These are phyloP conservation scores for Crypturellus undulatus DNA, from an alignment of 2,113 vertebrate species.

Conservation along the genomic window DNA sequence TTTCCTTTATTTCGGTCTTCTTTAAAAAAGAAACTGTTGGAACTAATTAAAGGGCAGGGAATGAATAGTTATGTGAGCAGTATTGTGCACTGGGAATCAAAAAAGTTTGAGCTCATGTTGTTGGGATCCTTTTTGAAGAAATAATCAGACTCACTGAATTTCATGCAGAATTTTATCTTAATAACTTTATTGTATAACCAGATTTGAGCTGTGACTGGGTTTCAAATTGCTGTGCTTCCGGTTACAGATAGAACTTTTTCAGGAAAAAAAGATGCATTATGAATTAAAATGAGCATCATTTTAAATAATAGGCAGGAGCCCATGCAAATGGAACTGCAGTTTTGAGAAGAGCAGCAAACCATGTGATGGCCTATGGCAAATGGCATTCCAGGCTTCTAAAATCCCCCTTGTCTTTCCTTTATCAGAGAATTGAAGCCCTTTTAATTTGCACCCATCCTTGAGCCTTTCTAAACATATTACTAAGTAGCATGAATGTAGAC, in stretches of 20 bases:
- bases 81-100: not conserved
- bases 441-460: not conserved
- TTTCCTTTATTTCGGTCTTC: not conserved
- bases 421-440: not conserved
- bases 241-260: not conserved
- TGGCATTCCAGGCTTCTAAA: accelerated
- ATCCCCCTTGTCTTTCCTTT: not conserved
- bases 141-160: not conserved
- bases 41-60: not conserved
- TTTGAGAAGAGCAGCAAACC: not conserved
- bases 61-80: not conserved
- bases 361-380: not conserved
- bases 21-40: not conserved
- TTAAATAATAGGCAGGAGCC: not conserved
- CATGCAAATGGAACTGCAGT: not conserved
- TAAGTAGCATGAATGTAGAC: not conserved
- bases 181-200: not conserved
- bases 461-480: not conserved
- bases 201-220: not conserved
- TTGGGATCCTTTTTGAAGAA: not conserved
- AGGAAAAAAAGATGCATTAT: not conserved
- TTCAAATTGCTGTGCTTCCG: not conserved
- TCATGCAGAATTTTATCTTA: not conserved
- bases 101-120: not conserved
- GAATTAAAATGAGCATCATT: not conserved